Conservation (phyloP, 2,113 vertebrate genomes). For the Amblyopsis rosae region DNA sequence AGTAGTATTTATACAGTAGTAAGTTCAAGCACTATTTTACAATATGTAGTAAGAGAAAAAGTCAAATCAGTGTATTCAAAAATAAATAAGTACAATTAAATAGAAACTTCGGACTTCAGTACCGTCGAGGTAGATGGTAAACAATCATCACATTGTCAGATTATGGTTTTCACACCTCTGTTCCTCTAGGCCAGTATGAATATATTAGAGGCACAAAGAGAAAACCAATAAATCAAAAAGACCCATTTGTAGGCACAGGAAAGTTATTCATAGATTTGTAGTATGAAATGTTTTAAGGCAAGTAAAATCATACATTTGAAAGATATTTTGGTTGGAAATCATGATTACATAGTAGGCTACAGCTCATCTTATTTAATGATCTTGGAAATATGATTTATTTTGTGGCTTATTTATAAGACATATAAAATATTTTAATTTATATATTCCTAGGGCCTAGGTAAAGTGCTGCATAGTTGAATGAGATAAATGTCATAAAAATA, state of each 20-base stretch:
- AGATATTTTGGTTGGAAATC: neutral
- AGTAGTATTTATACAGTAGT: neutral
- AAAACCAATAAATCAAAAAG: constrained; percentile 1
- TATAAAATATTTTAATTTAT: constrained; percentile 4
- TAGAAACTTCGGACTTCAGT: constrained; percentile 17
- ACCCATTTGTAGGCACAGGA: neutral
- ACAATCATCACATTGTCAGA: constrained; percentile 7
- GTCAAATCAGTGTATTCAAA: constrained; percentile 4
- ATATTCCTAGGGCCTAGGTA: constrained; percentile 41
- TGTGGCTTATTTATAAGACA: neutral
- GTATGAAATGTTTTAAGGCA: constrained; percentile 41
- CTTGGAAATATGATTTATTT: neutral
- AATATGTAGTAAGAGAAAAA: neutral
- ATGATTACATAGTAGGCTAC: neutral
- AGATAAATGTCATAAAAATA: constrained; percentile 21
- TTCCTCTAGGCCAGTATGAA: constrained; percentile 2
- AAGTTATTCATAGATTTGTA: neutral
- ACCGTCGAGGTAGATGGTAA: constrained; percentile 53
- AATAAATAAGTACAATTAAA: constrained; percentile 42
- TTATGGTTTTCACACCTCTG: neutral
- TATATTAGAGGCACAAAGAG: neutral
- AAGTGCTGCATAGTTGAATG: constrained; percentile 65
- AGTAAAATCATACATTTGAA: constrained; percentile 2
- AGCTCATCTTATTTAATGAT: constrained; percentile 7
- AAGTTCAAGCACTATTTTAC: constrained; percentile 9